These are phyloP conservation scores for Darevskia mixta DNA, from an alignment of 2,797 vertebrate genomes.

Conservation along the genomic window DNA sequence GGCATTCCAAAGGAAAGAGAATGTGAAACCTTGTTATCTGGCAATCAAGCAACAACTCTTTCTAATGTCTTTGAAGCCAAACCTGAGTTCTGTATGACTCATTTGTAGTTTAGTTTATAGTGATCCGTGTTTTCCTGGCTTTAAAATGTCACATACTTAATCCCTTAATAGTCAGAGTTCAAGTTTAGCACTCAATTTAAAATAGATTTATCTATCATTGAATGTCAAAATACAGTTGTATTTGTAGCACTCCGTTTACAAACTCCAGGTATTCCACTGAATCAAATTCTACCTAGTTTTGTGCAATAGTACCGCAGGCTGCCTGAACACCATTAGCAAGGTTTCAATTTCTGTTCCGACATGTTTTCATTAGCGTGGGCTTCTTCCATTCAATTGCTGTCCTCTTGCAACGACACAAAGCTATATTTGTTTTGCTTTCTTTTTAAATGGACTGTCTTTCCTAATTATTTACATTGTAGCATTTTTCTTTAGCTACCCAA, in stretches of 20 bases:
- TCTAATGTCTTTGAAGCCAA: not conserved
- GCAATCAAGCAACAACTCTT: constrained; percentile 7
- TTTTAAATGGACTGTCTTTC: too few relatives aligned
- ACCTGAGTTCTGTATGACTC: constrained; percentile 5
- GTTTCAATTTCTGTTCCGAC: too few relatives aligned
- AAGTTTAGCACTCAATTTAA: not conserved
- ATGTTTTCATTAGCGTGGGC: too few relatives aligned
- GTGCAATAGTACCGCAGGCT: not conserved
- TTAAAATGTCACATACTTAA: constrained; percentile 15
- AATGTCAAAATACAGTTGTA: not conserved
- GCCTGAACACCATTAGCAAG: not conserved
- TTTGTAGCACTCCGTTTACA: not conserved
- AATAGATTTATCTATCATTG: not conserved
- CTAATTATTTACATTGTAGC: too few relatives aligned
- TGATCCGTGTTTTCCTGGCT: constrained; percentile 23
- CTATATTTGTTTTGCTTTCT: too few relatives aligned
- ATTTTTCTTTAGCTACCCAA: too few relatives aligned
- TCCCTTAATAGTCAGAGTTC: not conserved
- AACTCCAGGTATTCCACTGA: not conserved
- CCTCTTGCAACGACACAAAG: too few relatives aligned
- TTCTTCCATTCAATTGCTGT: too few relatives aligned
- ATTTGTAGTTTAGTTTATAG: not conserved
- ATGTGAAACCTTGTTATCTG: constrained; percentile 15
- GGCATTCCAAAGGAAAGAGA: constrained; percentile 1
- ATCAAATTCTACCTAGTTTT: not conserved